A percentile compares a stretch with the other conserved stretches of the same genome.
Evolutionary conservation across 2,888 invertebrate genomes (phyloP).

Genomic region (Ectropis crepuscularia): DNA sequence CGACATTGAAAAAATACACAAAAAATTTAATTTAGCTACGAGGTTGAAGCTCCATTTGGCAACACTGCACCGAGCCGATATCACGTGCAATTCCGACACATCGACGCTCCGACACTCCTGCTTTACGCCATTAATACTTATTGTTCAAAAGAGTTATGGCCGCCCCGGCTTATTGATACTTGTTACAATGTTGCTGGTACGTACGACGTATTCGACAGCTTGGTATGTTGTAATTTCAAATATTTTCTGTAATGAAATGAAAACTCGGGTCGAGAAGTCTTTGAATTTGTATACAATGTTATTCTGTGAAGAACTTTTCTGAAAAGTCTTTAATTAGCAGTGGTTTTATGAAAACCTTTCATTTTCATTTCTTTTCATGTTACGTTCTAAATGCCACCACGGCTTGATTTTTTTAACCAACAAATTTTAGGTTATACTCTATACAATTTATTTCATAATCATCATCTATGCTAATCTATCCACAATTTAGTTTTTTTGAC

Average conservation of each 20-base stretch:
- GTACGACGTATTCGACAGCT: conserved; percentile 19
- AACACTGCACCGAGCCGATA: conserved; percentile 15
- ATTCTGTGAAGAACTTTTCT: conserved; percentile 2
- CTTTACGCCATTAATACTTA: conserved; percentile 40
- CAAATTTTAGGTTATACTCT: not conserved
- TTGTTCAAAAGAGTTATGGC: conserved; percentile 40
- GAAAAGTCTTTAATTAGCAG: conserved; percentile 13
- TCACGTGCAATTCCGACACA: conserved; percentile 3
- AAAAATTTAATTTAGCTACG: too few relatives aligned
- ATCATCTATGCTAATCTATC: too few relatives aligned
- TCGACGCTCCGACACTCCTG: conserved; percentile 21
- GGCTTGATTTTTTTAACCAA: not conserved
- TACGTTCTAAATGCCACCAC: not conserved
- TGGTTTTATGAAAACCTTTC: not conserved
- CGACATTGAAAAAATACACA: too few relatives aligned
- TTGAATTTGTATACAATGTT: conserved; percentile 10
- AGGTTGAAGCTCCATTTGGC: not conserved
- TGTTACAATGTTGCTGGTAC: conserved; percentile 20
- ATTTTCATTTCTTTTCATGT: not conserved
- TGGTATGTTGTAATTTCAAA: conserved; percentile 19
- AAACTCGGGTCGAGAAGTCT: conserved; percentile 1
- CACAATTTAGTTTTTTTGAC: too few relatives aligned
- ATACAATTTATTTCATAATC: too few relatives aligned
- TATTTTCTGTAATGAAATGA: conserved; percentile 16
- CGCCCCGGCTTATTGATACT: conserved; percentile 25